A percentile compares a stretch with the other conserved stretches of the same genome.
Conservation (phyloP, 2,888 invertebrate species). For the Hoplodrina ambigua region DNA sequence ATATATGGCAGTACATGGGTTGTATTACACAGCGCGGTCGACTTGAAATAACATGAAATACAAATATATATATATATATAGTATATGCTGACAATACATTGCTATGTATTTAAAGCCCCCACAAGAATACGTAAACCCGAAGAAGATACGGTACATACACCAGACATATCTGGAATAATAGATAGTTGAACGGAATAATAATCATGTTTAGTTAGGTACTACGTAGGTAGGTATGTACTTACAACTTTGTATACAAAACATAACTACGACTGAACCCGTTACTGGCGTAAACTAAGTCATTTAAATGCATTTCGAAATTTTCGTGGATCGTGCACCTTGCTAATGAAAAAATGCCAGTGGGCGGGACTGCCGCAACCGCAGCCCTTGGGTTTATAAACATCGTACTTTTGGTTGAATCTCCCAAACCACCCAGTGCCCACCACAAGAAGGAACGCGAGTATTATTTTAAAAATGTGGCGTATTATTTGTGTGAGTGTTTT, state of each 20-base stretch:
- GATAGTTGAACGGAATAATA: too few species aligned
- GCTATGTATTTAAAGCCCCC: too few species aligned
- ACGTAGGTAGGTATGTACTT: too few species aligned
- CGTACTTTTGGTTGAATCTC: slow-evolving; percentile 64
- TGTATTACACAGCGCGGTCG: too few species aligned
- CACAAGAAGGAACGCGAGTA: slow-evolving; percentile 60
- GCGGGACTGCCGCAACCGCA: slow-evolving; percentile 77
- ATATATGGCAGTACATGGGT: too few species aligned
- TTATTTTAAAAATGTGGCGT: slow-evolving; percentile 76
- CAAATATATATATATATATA: too few species aligned
- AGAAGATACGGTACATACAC: too few species aligned
- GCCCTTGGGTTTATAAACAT: slow-evolving; percentile 78
- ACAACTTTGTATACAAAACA: slow-evolving; percentile 19
- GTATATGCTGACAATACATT: too few species aligned
- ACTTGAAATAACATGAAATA: too few species aligned
- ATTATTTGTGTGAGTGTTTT: slow-evolving; percentile 78
- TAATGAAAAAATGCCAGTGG: slow-evolving; percentile 81
- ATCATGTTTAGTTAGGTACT: not conserved
- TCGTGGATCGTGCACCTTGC: slow-evolving; percentile 78
- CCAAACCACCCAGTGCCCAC: slow-evolving; percentile 69
- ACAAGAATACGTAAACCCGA: too few species aligned
- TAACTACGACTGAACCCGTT: slow-evolving; percentile 41
- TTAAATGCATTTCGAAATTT: slow-evolving; percentile 76
- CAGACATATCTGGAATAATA: too few species aligned
- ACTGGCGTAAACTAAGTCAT: slow-evolving; percentile 52